Evolutionary conservation across 2,888 invertebrate species (phyloP).

Genomic region (Macaria notata): DNA sequence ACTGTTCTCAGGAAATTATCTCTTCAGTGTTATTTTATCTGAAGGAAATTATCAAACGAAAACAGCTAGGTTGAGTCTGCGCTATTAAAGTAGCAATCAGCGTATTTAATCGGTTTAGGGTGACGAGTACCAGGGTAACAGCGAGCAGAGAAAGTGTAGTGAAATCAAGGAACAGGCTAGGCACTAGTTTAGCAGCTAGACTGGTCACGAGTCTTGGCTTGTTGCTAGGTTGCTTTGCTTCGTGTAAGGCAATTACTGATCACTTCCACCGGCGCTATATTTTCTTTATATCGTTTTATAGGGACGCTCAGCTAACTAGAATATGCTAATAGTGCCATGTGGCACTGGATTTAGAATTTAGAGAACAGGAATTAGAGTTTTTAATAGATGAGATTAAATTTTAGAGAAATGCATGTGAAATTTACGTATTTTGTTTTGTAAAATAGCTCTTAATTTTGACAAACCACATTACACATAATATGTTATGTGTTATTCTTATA

Average conservation of each 20-base stretch:
- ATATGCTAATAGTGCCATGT: too few species aligned
- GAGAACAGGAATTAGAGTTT: too few species aligned
- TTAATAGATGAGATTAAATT: too few species aligned
- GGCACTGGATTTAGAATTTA: too few species aligned
- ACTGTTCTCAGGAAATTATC: too few species aligned
- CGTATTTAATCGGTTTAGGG: constrained; percentile 36
- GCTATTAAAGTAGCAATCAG: constrained; percentile 31
- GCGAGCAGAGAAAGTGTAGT: constrained; percentile 54
- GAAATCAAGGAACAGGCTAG: constrained; percentile 50
- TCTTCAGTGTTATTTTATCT: not conserved
- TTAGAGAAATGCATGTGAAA: too few species aligned
- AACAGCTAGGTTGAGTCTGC: constrained; percentile 4
- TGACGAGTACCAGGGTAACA: constrained; percentile 31
- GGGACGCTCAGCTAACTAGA: too few species aligned
- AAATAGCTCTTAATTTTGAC: too few species aligned
- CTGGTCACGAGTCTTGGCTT: constrained; percentile 52
- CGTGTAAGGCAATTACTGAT: constrained; percentile 26
- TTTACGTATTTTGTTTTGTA: too few species aligned
- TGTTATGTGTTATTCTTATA: too few species aligned
- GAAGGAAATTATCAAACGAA: constrained; percentile 1
- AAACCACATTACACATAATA: too few species aligned
- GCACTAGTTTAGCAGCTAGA: constrained; percentile 40
- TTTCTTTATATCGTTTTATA: too few species aligned
- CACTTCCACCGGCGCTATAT: constrained; percentile 39
- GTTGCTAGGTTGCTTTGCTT: constrained; percentile 23